Percentiles rank a stretch among this genome's conserved stretches.
Conservation (phyloP, 2,113 vertebrate genomes). For the Corydoras sp. region DNA sequence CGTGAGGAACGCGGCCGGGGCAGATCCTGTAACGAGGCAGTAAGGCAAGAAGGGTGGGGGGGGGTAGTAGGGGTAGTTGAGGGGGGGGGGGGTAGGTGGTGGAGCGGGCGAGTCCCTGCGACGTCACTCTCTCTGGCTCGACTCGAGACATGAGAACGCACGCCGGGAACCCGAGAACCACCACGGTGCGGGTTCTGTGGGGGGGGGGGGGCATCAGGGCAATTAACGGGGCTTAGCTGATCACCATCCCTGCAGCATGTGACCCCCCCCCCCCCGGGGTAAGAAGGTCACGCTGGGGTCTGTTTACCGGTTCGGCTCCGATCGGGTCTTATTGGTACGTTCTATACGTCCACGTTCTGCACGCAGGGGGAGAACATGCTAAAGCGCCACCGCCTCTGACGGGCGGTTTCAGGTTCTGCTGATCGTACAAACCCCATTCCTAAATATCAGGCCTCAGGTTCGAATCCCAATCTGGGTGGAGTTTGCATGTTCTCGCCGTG, state of each 20-base stretch:
- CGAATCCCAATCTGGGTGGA: too few species aligned
- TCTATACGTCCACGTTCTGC: too few species aligned
- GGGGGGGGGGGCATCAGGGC: conserved; percentile 55
- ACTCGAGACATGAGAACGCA: conserved; percentile 47
- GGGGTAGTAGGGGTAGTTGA: too few species aligned
- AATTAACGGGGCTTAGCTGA: conserved; percentile 67
- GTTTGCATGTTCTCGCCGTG: too few species aligned
- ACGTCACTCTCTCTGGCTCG: conserved; percentile 39
- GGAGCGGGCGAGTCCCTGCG: conserved; percentile 26
- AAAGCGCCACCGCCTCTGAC: too few species aligned
- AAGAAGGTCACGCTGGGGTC: conserved; percentile 73
- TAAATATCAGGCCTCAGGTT: too few species aligned
- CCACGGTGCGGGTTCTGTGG: conserved; percentile 47
- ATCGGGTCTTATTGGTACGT: conserved; percentile 37
- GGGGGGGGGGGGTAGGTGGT: conserved; percentile 25
- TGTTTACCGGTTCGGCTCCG: conserved; percentile 68
- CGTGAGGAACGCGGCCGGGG: conserved; percentile 56
- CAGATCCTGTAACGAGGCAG: conserved; percentile 54
- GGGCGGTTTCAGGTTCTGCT: too few species aligned
- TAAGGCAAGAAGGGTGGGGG: conserved; percentile 56
- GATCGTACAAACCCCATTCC: too few species aligned
- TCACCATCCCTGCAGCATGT: conserved; percentile 66
- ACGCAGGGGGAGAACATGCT: too few species aligned
- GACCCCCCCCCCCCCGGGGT: conserved; percentile 62
- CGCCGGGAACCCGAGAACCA: conserved; percentile 51